These are phyloP conservation scores for Axea sp. DNA, from an alignment of 2,888 invertebrate species.

Conservation along the genomic window DNA sequence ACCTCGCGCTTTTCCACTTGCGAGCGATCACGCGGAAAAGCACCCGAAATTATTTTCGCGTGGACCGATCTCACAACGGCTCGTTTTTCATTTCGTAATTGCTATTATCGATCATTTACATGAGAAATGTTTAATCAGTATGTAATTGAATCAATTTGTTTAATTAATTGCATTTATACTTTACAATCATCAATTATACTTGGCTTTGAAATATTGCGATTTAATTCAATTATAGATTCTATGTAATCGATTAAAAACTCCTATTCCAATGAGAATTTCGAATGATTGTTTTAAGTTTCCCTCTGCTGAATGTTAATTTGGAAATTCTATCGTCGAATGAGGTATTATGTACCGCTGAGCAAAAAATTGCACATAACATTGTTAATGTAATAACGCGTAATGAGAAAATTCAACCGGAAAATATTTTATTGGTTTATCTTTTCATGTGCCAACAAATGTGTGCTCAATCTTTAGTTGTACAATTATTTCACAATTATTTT, in stretches of 20 bases:
- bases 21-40: slow-evolving; percentile 20
- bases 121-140: slow-evolving; percentile 32
- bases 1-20: slow-evolving; percentile 18
- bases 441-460: no score
- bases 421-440: no score
- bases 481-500: no score
- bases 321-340: no score
- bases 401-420: no score
- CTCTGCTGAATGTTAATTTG: no score
- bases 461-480: no score
- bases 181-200: slow-evolving; percentile 46
- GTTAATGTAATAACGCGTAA: no score
- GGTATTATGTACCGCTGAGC: no score
- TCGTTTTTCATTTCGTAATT: slow-evolving; percentile 44
- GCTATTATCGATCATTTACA: slow-evolving; percentile 35
- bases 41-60: slow-evolving; percentile 6
- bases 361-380: no score
- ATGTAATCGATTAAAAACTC: slow-evolving; percentile 7
- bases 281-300: no score
- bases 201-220: slow-evolving; percentile 32
- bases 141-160: slow-evolving; percentile 51
- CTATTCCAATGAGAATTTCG: no score
- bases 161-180: slow-evolving; percentile 42
- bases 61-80: slow-evolving; percentile 8
- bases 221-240: slow-evolving; percentile 32